Conservation (phyloP, 2,797 vertebrate species). For the Carapus acus region DNA sequence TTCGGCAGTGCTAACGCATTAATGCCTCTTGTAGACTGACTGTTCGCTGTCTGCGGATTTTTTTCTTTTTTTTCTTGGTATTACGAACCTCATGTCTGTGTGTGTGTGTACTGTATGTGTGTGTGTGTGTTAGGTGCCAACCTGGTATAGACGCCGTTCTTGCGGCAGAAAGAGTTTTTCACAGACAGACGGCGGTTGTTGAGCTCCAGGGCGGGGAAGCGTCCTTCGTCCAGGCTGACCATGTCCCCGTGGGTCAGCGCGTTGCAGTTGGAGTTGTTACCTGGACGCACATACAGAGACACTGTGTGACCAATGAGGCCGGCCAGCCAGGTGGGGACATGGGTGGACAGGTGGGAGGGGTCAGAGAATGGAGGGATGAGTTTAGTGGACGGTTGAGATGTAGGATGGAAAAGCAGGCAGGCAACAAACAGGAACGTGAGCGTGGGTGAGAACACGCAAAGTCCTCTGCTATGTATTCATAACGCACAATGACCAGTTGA, state of each 20-base stretch:
- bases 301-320: constrained; percentile 67
- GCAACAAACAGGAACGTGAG: background rate
- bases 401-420: background rate
- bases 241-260: constrained; percentile 91
- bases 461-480: no score
- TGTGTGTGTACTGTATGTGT: no score
- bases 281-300: constrained; percentile 69
- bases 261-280: constrained; percentile 84
- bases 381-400: background rate
- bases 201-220: constrained; percentile 92
- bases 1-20: background rate
- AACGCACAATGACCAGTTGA: no score
- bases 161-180: constrained; percentile 96
- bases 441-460: no score
- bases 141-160: constrained; percentile 96
- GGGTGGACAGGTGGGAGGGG: constrained; percentile 30
- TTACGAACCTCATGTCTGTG: no score
- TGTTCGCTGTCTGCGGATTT: no score
- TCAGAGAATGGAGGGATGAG: constrained; percentile 32
- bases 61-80: background rate
- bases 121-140: constrained; percentile 39
- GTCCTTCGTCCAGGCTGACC: constrained; percentile 92
- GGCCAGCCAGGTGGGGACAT: constrained; percentile 26
- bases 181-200: constrained; percentile 93
- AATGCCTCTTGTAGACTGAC: background rate